Evolutionary conservation across 2,797 vertebrate species (phyloP), one percentile per base, ranked within the genome.

Genomic region (Oryzias dopingdopingensis): DNA sequence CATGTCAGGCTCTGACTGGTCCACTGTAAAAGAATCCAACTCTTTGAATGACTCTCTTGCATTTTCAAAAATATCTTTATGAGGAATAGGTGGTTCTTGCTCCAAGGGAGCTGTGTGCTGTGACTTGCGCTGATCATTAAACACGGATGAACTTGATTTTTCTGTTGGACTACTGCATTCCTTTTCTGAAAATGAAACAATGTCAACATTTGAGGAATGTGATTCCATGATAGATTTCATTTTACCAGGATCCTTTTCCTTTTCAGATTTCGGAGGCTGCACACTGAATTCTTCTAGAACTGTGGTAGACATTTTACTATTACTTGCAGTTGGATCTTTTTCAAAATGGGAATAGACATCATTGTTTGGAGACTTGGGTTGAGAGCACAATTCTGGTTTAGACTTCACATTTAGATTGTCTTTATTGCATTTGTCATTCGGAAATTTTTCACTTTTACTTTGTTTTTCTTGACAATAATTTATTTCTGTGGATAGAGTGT

Each of bases 31-130:
- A 37, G 45, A 23, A 4, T 65, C 50, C 45, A 50, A 32, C 4
- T 76, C 62, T 29, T 76, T 70, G 71, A 77, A 73, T 20, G 57
- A 72, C 40, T 68, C 14, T 53, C 37, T 68, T 59, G 70, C 29
- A 67, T 64, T 62, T 74, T 83, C 76, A 71, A 60, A 37, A 60
- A 47, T n/a, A 71, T 64, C 37, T 56, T 17, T 62, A 52, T 23
- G 3, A 46, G 57, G 17, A 61, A 42, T 8, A 23, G 50, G 52
- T 42, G 57, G 49, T 51, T 82, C 58, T 41, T 46, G 4, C 3
- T 23, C n/a, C 10, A 40, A 2, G 57, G 17, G n/a, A 48, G 18
- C 62, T 59, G 72, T 47, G 52, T 45, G 23, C 2, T 48, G 37
- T 47, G 62, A 49, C 4, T 65, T 48, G n/a, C 65, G 46, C 4